Percentiles rank a stretch among this genome's conserved stretches.
Conservation (phyloP, 2,888 invertebrate species). For the Chymomyza procnemis region DNA sequence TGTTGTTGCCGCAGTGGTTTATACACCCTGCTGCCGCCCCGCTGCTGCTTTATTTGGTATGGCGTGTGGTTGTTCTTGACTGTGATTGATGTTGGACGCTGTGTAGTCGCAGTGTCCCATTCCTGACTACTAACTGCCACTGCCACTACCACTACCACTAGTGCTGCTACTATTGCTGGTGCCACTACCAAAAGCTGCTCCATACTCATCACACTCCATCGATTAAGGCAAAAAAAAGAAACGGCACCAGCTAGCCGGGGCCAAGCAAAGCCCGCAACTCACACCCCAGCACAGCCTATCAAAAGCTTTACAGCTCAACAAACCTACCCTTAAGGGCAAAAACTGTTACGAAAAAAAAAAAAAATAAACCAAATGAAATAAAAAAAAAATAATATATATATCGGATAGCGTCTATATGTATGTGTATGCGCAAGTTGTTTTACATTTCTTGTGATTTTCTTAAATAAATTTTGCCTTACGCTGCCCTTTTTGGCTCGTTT, state of each 20-base stretch:
- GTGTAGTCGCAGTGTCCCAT: background rate
- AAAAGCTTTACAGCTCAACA: background rate
- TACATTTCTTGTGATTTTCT: conserved; percentile 69
- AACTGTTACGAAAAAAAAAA: conserved; percentile 13
- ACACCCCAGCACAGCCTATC: background rate
- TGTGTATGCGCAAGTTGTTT: conserved; percentile 54
- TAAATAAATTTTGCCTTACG: conserved; percentile 63
- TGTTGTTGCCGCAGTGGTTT: background rate
- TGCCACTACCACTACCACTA: background rate
- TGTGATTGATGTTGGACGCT: conserved; percentile 35
- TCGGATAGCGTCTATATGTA: background rate
- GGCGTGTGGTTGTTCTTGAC: conserved; percentile 27
- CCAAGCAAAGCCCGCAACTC: background rate
- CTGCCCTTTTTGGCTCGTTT: conserved; percentile 25
- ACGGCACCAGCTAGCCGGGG: background rate
- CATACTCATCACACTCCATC: background rate
- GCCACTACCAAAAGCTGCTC: background rate
- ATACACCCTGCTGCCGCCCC: background rate
- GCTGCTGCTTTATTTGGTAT: conserved; percentile 13
- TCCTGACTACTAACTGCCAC: background rate
- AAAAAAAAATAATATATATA: conserved; percentile 41
- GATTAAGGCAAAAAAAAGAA: conserved; percentile 3
- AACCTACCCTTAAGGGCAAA: conserved; percentile 1
- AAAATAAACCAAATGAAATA: conserved; percentile 25
- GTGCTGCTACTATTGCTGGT: background rate